Evolutionary conservation across 2,113 vertebrate species (phyloP).

Genomic region (Sceloporus undulatus): DNA sequence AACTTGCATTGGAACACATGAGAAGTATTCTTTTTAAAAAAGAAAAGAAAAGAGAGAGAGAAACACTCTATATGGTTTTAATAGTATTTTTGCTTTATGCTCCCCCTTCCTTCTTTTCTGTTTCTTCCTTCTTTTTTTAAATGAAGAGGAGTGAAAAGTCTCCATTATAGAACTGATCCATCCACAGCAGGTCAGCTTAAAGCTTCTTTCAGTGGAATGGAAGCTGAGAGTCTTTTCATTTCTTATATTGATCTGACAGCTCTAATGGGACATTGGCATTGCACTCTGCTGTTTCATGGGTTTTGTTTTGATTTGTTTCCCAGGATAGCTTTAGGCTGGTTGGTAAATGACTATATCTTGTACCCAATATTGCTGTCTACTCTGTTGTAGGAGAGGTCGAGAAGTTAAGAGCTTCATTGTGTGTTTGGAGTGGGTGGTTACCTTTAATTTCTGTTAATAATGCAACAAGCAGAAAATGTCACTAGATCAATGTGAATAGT

Average conservation of each 20-base stretch:
- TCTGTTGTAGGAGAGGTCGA: constrained; percentile 29
- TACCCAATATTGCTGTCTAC: constrained; percentile 35
- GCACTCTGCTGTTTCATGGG: constrained; percentile 29
- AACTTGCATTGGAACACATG: too few relatives aligned
- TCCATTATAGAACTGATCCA: constrained; percentile 63
- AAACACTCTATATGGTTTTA: too few relatives aligned
- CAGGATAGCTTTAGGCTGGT: constrained; percentile 35
- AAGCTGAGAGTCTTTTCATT: constrained; percentile 54
- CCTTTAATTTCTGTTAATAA: constrained; percentile 29
- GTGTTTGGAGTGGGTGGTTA: constrained; percentile 36
- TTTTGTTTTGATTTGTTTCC: constrained; percentile 54
- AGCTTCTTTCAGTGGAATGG: constrained; percentile 55
- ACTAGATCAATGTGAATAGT: neutral
- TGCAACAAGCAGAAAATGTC: constrained; percentile 2
- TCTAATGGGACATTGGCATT: constrained; percentile 52
- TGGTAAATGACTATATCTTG: constrained; percentile 49
- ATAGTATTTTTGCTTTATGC: neutral
- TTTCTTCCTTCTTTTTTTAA: constrained; percentile 27
- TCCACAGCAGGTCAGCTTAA: constrained; percentile 57
- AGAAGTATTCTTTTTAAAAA: too few relatives aligned
- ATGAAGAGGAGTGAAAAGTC: constrained; percentile 28
- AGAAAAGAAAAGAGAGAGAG: too few relatives aligned
- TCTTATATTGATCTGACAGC: constrained; percentile 62
- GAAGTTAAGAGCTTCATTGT: constrained; percentile 41
- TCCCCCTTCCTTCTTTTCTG: too few relatives aligned